Conservation (phyloP, 2,797 vertebrate genomes). For the Xenopus petersii region DNA sequence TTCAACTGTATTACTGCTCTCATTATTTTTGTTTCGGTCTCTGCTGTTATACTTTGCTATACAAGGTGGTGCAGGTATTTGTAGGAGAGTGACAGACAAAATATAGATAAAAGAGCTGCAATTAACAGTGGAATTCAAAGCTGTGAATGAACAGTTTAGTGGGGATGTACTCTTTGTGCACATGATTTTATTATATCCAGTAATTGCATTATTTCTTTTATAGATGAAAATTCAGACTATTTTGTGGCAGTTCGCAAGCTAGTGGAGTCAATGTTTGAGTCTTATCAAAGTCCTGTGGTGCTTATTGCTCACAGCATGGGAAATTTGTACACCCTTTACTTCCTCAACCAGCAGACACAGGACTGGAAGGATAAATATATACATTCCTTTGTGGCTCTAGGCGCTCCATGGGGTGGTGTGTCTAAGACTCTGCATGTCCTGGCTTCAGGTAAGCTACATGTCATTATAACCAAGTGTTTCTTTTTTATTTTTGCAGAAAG, state of each 20-base stretch:
- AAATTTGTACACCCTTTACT: slow-evolving; percentile 95
- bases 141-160: too few relatives aligned
- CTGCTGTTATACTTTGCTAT: too few relatives aligned
- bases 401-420: slow-evolving; percentile 92
- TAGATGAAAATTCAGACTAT: slow-evolving; percentile 90
- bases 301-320: slow-evolving; percentile 97
- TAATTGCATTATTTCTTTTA: slow-evolving; percentile 13
- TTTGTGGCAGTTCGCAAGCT: slow-evolving; percentile 82
- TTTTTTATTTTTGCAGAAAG: neutral
- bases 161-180: too few relatives aligned
- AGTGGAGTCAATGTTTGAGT: slow-evolving; percentile 87
- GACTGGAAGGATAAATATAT: slow-evolving; percentile 93
- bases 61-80: too few relatives aligned
- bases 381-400: slow-evolving; percentile 81
- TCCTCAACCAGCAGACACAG: slow-evolving; percentile 89
- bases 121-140: too few relatives aligned
- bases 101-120: too few relatives aligned
- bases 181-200: neutral
- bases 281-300: slow-evolving; percentile 80
- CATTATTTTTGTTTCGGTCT: too few relatives aligned
- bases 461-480: neutral
- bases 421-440: slow-evolving; percentile 90
- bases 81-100: too few relatives aligned
- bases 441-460: slow-evolving; percentile 77
- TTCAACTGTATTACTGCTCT: too few relatives aligned